Evolutionary conservation across 2,888 invertebrate genomes (phyloP).

Genomic region (Stenotaenia linearis): DNA sequence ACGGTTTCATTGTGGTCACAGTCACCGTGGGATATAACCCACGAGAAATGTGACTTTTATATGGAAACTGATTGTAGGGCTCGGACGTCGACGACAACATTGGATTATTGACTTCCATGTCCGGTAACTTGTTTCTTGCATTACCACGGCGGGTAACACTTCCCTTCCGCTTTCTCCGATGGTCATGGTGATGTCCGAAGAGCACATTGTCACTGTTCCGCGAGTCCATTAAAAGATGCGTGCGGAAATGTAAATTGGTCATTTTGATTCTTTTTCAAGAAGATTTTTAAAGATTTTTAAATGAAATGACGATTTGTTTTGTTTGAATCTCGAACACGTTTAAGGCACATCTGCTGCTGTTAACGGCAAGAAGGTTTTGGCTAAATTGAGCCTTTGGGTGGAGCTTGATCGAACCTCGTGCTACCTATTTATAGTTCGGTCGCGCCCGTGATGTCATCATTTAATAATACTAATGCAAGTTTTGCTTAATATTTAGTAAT

Average conservation of each 20-base stretch:
- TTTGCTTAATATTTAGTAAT: background rate
- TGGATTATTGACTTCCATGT: background rate
- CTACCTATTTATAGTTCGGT: slow-evolving; percentile 19
- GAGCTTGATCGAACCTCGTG: slow-evolving; percentile 17
- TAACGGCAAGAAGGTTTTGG: background rate
- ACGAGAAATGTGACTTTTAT: background rate
- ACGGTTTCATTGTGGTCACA: background rate
- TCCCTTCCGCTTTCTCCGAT: background rate
- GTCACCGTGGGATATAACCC: background rate
- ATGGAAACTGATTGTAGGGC: background rate
- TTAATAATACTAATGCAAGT: background rate
- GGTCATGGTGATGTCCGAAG: background rate
- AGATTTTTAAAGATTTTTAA: background rate
- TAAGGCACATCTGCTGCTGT: background rate
- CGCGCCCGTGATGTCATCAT: background rate
- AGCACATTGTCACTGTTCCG: background rate
- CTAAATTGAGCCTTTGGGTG: slow-evolving; percentile 12
- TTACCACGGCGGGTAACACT: background rate
- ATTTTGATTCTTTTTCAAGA: background rate
- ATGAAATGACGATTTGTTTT: background rate
- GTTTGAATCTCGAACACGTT: background rate
- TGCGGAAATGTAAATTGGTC: slow-evolving; percentile 27
- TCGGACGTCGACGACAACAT: background rate
- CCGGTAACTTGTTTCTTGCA: background rate
- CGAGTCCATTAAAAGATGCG: slow-evolving; percentile 24